A percentile compares a stretch with the other conserved stretches of the same genome.
Evolutionary conservation across 2,113 vertebrate genomes (phyloP).

Genomic region (Perca flavescens): DNA sequence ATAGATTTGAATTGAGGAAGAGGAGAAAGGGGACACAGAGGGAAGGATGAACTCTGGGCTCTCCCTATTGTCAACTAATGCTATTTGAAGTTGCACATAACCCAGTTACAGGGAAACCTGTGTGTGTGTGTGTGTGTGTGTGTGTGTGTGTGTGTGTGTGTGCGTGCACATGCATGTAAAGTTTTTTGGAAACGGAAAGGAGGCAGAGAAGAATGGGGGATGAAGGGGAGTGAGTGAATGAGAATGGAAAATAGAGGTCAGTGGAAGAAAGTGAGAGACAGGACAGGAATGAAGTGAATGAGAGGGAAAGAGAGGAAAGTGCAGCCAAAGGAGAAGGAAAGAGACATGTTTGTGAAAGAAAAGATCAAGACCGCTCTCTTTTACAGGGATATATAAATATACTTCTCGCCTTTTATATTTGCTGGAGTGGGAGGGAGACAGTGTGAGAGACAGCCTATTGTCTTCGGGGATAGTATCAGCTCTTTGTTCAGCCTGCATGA

Average conservation of each 20-base stretch:
- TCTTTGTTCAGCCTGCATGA: slow-evolving; percentile 70
- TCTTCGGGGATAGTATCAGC: slow-evolving; percentile 62
- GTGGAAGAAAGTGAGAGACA: slow-evolving; percentile 52
- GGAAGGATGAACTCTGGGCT: slow-evolving; percentile 74
- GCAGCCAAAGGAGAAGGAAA: slow-evolving; percentile 27
- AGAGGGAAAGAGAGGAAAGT: slow-evolving; percentile 30
- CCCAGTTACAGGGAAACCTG: slow-evolving; percentile 72
- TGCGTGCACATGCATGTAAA: slow-evolving; percentile 46
- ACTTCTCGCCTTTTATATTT: slow-evolving; percentile 26
- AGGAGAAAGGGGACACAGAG: slow-evolving; percentile 42
- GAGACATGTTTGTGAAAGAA: slow-evolving; percentile 12
- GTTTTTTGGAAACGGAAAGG: slow-evolving; percentile 52
- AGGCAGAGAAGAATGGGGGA: slow-evolving; percentile 60
- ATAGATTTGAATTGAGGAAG: slow-evolving; percentile 30
- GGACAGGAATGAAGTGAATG: slow-evolving; percentile 48
- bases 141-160: slow-evolving; percentile 23
- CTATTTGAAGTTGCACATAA: slow-evolving; percentile 84
- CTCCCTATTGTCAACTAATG: slow-evolving; percentile 75
- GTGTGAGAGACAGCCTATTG: slow-evolving; percentile 63
- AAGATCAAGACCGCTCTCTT: slow-evolving; percentile 33
- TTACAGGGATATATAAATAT: slow-evolving; percentile 33
- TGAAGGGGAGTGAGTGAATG: slow-evolving; percentile 60
- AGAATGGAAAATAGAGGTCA: slow-evolving; percentile 65
- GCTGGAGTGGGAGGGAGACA: slow-evolving; percentile 37
- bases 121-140: slow-evolving; percentile 40